A percentile compares a stretch with the other conserved stretches of the same genome.
phyloP scores from a whole-genome alignment of 2,888 invertebrate genomes.

The Agonum fuliginosum region DNA sequence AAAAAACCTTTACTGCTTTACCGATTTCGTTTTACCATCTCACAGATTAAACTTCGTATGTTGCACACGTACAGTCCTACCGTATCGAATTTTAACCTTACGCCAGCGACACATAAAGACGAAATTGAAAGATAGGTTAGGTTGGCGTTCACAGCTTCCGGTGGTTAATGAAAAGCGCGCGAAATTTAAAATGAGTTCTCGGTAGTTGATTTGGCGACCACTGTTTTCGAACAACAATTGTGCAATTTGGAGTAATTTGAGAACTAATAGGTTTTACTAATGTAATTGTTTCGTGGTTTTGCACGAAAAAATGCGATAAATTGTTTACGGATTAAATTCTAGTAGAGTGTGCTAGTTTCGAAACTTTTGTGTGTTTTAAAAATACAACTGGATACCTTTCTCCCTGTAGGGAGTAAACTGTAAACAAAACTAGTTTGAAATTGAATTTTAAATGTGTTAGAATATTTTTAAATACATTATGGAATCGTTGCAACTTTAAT shows the following conservation, averaged over 20 bases:
- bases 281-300: not conserved
- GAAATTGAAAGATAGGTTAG: slow-evolving; percentile 12
- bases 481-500: not conserved
- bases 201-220: slow-evolving; percentile 11
- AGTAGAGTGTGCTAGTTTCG: not conserved
- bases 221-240: not conserved
- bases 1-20: slow-evolving; percentile 2
- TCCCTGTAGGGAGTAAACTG: not conserved
- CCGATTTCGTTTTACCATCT: not conserved
- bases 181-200: slow-evolving; percentile 12
- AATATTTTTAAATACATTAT: slow-evolving; percentile 37
- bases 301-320: slow-evolving; percentile 5
- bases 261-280: slow-evolving; percentile 1
- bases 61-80: not conserved
- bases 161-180: slow-evolving; percentile 47
- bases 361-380: not conserved
- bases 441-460: slow-evolving; percentile 31
- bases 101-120: not conserved
- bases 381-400: not conserved
- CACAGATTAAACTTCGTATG: slow-evolving; percentile 37
- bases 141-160: slow-evolving; percentile 11
- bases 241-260: not conserved
- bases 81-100: slow-evolving; percentile 19
- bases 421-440: slow-evolving; percentile 2
- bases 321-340: not conserved